A percentile compares a stretch with the other conserved stretches of the same genome.
phyloP scores from a whole-genome alignment of 35 echinoderm and acorn worm genomes.

The Patiria miniata region DNA sequence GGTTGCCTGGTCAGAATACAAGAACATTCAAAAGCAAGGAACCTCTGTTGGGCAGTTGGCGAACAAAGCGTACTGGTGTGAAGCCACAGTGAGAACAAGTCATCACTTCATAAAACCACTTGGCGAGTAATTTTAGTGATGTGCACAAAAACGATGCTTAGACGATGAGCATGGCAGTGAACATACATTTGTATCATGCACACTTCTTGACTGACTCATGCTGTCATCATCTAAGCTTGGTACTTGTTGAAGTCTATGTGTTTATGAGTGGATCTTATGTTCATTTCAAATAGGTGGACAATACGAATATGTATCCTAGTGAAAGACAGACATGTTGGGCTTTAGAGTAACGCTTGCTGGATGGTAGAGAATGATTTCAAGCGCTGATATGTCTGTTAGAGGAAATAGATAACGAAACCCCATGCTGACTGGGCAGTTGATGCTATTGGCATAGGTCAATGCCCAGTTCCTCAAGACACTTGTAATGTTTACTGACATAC shows the following conservation, averaged over 20 bases:
- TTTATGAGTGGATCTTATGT: constrained; percentile 57
- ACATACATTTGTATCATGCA: too few species aligned
- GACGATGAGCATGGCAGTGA: too few species aligned
- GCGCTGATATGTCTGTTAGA: constrained; percentile 49
- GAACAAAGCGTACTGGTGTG: constrained; percentile 41
- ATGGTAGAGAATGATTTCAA: constrained; percentile 23
- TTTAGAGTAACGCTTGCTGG: constrained; percentile 20
- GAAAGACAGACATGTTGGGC: constrained; percentile 48
- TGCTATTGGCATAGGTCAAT: constrained; percentile 42
- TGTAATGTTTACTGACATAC: constrained; percentile 35
- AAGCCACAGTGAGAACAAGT: constrained; percentile 46
- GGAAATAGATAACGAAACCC: constrained; percentile 49
- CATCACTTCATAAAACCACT: constrained; percentile 45
- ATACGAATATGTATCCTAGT: constrained; percentile 34
- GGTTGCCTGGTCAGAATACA: constrained; percentile 52
- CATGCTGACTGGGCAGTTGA: constrained; percentile 47
- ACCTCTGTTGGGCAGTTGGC: constrained; percentile 48
- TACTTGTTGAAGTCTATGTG: constrained; percentile 46
- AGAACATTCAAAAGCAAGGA: background rate
- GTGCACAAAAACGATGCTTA: too few species aligned
- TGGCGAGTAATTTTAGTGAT: constrained; percentile 38
- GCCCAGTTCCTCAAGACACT: constrained; percentile 45
- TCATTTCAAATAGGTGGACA: constrained; percentile 26
- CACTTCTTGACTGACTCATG: too few species aligned
- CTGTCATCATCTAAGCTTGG: background rate